These are phyloP conservation scores for Dasysyrphus tricinctus DNA, from an alignment of 2,888 invertebrate genomes.

Conservation along the genomic window DNA sequence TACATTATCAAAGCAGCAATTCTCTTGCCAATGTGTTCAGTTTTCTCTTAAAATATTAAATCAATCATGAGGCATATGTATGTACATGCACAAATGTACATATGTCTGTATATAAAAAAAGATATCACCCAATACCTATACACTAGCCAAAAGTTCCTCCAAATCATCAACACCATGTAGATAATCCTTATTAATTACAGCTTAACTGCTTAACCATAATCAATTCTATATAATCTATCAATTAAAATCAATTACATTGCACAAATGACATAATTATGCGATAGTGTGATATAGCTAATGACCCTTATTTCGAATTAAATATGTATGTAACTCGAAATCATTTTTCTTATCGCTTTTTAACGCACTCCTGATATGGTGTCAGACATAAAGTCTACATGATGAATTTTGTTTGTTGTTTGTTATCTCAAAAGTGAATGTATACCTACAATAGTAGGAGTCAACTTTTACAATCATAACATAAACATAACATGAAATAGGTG, in stretches of 20 bases:
- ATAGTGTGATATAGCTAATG: constrained; percentile 9
- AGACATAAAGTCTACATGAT: constrained; percentile 15
- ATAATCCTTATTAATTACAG: constrained; percentile 1
- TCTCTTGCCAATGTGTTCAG: too few species aligned
- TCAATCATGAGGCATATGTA: too few species aligned
- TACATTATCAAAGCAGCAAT: too few species aligned
- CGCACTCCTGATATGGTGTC: background rate
- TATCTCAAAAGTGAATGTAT: constrained; percentile 2
- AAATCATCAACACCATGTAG: background rate
- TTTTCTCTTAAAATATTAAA: too few species aligned
- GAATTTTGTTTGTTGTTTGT: background rate
- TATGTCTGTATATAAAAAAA: too few species aligned
- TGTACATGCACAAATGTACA: too few species aligned
- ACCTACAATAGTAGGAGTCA: background rate
- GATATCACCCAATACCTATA: too few species aligned
- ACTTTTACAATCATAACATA: constrained; percentile 1
- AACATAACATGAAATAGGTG: background rate
- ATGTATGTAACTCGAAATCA: background rate
- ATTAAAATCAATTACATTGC: constrained; percentile 28
- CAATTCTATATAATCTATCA: constrained; percentile 12
- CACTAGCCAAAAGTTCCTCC: background rate
- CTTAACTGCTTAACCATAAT: background rate
- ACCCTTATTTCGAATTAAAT: constrained; percentile 3
- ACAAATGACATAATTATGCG: constrained; percentile 10
- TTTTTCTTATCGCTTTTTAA: constrained; percentile 9